A percentile compares a stretch with the other conserved stretches of the same genome.
Evolutionary conservation across 2,797 vertebrate species (phyloP).

Genomic region (Gadopsis marmoratus): DNA sequence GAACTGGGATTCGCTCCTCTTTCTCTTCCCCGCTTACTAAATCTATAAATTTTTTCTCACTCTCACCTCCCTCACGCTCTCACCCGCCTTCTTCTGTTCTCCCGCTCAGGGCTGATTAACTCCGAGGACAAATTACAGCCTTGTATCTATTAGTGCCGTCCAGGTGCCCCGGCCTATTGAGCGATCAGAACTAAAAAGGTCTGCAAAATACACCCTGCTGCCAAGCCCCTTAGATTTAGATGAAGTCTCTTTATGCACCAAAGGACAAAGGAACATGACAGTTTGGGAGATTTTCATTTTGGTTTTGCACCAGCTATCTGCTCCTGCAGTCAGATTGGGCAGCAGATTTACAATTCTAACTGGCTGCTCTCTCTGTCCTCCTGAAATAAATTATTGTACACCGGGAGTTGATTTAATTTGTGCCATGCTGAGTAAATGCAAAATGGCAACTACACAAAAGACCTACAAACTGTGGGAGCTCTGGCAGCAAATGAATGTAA

Average conservation of each 20-base stretch:
- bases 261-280: conserved; percentile 62
- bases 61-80: conserved; percentile 14
- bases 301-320: conserved; percentile 57
- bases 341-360: conserved; percentile 69
- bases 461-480: conserved; percentile 37
- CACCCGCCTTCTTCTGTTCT: conserved; percentile 32
- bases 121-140: conserved; percentile 74
- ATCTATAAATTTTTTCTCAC: conserved; percentile 41
- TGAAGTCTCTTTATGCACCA: conserved; percentile 54
- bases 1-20: conserved; percentile 21
- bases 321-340: conserved; percentile 40
- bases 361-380: conserved; percentile 59
- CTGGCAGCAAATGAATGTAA: conserved; percentile 47
- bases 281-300: conserved; percentile 61
- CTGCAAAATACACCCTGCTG: conserved; percentile 37
- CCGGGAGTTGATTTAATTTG: conserved; percentile 72
- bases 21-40: conserved; percentile 18
- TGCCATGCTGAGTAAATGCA: conserved; percentile 63
- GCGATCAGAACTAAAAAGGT: conserved; percentile 66
- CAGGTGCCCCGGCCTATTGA: conserved; percentile 72
- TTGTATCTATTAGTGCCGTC: conserved; percentile 70
- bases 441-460: conserved; percentile 58
- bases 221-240: conserved; percentile 48
- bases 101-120: conserved; percentile 69
- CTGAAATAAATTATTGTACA: conserved; percentile 67